Evolutionary conservation across 2,797 vertebrate genomes (phyloP).

Genomic region (Phrynocephalus vlangalii): DNA sequence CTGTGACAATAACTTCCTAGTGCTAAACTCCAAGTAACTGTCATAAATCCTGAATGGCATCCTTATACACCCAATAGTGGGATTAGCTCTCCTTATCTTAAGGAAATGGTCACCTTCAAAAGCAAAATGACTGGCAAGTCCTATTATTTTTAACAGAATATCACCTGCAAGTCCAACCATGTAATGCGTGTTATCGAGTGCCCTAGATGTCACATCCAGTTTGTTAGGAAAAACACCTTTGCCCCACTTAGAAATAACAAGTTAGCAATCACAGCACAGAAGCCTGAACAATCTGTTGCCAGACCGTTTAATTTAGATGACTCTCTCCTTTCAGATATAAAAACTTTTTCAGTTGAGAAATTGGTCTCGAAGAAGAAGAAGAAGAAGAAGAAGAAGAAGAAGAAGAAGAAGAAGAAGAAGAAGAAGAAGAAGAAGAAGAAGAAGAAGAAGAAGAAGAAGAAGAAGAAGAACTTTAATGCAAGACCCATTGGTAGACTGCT

Average conservation of each 20-base stretch:
- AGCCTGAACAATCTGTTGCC: background rate
- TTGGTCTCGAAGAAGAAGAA: background rate
- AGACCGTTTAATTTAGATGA: background rate
- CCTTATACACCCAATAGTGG: background rate
- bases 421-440: too few relatives aligned
- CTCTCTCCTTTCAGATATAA: background rate
- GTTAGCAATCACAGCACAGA: slow-evolving; percentile 3
- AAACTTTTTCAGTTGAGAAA: background rate
- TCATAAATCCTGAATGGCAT: background rate
- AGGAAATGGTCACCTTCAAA: slow-evolving; percentile 2
- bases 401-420: too few relatives aligned
- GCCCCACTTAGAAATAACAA: slow-evolving; percentile 7
- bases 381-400: background rate
- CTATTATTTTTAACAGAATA: background rate
- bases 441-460: too few relatives aligned
- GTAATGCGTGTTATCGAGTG: background rate
- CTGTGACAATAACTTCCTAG: background rate
- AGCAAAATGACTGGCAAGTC: background rate
- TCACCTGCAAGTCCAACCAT: background rate
- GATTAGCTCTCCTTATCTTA: background rate
- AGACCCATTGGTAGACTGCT: too few relatives aligned
- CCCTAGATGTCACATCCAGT: background rate
- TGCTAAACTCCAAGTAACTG: background rate
- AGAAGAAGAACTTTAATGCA: too few relatives aligned
- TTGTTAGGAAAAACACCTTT: background rate